Base-by-base conservation (phyloP, 1,140 invertebrate genomes). In the Procambarus clarkii region DNA sequence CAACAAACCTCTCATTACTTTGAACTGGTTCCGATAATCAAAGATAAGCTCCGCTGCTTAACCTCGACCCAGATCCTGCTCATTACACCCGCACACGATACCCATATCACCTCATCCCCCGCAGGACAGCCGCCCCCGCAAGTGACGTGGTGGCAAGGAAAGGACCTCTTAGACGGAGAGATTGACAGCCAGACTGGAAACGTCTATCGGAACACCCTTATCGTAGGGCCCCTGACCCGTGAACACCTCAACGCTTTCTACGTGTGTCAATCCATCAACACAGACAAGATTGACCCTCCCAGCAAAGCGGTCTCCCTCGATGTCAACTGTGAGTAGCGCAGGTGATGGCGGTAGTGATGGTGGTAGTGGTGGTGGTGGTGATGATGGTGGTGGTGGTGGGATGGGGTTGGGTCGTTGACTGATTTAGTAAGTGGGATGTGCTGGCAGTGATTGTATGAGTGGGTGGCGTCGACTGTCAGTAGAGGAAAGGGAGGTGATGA, bases 251-350 rank as follows among this genome's bases (percentile, higher is more conserved):
- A 92, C 18, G 93, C 93, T 54, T 79, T 93, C 0, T 94, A 93
- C 88, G 92, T 91, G 2, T 94, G 94, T 74, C 93, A 94, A 79
- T 93, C 94, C 13, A 46, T 91, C 44, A 94, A 94, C 91, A 94
- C 93, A 77, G 94, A 94, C 71, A 92, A 94, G 21, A 94, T 94
- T 9, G 86, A 79, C 24, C 94, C 94, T 0, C 87, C 78, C 78
- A 85, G 54, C 45, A 85, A 64, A 21, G 60, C 5, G 0, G 74
- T 91, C 3, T 50, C 82, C 3, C 88, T 91, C 3, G 64, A 85
- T 24, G 77, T 91, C 15, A 83, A 91, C 58, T 45, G 88, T 91
- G 71, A 91, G 88, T 91, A 3, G 50, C 11, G 50, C 4, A 5
- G 11, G 50, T 54, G 50, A 54, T 54, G 50, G 50, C 11, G 50